A percentile compares a stretch with the other conserved stretches of the same genome.
Evolutionary conservation across 30 jellyfish, hydroid and myxozoan genomes (phyloP).

Genomic region (Chrysaora quinquecirrha): DNA sequence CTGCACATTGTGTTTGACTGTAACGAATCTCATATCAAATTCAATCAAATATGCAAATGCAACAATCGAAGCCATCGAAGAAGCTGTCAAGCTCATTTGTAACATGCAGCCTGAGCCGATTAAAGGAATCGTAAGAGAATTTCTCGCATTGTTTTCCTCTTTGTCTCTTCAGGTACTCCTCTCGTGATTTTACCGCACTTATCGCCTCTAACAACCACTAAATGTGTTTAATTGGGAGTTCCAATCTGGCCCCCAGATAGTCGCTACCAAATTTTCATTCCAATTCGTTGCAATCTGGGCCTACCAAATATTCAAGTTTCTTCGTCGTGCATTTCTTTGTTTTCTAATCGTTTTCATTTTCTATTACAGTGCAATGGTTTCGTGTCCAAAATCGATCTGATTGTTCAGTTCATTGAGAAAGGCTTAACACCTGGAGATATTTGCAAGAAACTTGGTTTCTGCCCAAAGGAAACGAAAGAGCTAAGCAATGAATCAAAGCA

Average conservation of each 20-base stretch:
- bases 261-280: no score
- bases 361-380: constrained; percentile 8
- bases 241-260: no score
- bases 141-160: no score
- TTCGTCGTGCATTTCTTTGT: no score
- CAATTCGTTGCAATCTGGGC: no score
- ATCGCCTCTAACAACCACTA: no score
- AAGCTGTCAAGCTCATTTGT: constrained; percentile 31
- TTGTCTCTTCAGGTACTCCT: background rate
- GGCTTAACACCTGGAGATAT: constrained; percentile 15
- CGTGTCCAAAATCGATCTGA: constrained; percentile 10
- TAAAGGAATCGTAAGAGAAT: background rate
- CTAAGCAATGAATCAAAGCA: background rate
- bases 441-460: constrained; percentile 26
- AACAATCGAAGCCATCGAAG: constrained; percentile 41
- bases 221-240: no score
- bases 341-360: no score
- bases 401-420: constrained; percentile 27
- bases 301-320: no score
- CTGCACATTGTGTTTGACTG: constrained; percentile 23
- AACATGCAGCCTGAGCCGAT: constrained; percentile 12
- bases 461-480: constrained; percentile 9
- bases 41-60: constrained; percentile 29
- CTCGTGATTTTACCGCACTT: background rate
- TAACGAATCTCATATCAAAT: background rate